A percentile compares a stretch with the other conserved stretches of the same genome.
phyloP scores from a whole-genome alignment of 2,888 invertebrate genomes.

The Trissolcus japonicus region DNA sequence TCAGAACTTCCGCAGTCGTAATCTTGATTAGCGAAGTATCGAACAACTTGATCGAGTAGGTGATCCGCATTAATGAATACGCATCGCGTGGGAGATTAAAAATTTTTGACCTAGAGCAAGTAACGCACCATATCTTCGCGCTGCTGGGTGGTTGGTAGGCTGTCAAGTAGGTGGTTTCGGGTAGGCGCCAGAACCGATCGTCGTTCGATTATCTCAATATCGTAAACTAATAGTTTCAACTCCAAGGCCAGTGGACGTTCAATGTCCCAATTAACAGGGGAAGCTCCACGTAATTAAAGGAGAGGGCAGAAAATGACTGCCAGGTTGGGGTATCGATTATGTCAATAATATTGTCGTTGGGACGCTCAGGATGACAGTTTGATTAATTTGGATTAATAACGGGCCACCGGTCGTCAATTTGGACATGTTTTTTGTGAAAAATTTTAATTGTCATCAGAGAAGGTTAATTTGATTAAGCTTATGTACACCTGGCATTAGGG shows the following conservation, averaged over 20 bases:
- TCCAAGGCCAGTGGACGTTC: not conserved
- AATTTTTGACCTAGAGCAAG: constrained; percentile 19
- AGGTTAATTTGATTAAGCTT: no score
- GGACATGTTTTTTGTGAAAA: no score
- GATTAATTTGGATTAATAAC: no score
- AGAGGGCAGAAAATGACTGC: not conserved
- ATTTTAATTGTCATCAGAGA: no score
- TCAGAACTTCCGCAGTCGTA: constrained; percentile 48
- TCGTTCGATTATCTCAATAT: constrained; percentile 21
- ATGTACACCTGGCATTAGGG: no score
- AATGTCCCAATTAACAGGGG: constrained; percentile 8
- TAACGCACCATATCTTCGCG: constrained; percentile 35
- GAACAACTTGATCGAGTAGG: constrained; percentile 22
- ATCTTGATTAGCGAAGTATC: constrained; percentile 44
- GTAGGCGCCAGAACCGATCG: constrained; percentile 32
- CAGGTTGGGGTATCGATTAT: not conserved
- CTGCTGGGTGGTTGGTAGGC: constrained; percentile 29
- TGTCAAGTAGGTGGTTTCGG: constrained; percentile 42
- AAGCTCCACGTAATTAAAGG: not conserved
- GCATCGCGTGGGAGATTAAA: constrained; percentile 38
- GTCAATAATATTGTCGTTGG: no score
- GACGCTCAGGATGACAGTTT: no score
- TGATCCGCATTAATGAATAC: constrained; percentile 37
- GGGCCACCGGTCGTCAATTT: no score
- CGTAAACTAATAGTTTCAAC: not conserved